Evolutionary conservation across 2,113 vertebrate genomes (phyloP).

Genomic region (Notothenia rossii): DNA sequence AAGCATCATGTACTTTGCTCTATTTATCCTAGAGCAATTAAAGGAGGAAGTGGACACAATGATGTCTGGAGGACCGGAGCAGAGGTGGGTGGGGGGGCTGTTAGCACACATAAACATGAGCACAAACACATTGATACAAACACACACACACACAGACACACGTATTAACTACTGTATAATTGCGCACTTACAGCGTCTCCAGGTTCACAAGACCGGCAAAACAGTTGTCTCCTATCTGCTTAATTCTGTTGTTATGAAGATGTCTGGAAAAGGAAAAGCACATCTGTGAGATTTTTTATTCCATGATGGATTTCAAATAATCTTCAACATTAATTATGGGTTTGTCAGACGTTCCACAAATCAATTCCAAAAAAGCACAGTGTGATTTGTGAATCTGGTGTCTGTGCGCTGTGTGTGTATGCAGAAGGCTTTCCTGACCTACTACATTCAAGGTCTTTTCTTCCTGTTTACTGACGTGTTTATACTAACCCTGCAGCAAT

Average conservation of each 20-base stretch:
- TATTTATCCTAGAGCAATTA: conserved; percentile 85
- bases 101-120: conserved; percentile 54
- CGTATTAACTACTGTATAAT: not conserved
- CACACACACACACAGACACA: conserved; percentile 21
- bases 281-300: not conserved
- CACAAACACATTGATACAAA: conserved; percentile 27
- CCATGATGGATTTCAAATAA: conserved; percentile 4
- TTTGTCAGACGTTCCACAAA: not conserved
- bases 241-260: conserved; percentile 98
- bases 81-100: conserved; percentile 70
- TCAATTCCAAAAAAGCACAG: not conserved
- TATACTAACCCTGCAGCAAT: conserved; percentile 63
- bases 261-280: conserved; percentile 85
- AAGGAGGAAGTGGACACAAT: conserved; percentile 84
- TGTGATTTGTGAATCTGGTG: conserved; percentile 61
- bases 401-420: conserved; percentile 29
- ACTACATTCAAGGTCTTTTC: conserved; percentile 63
- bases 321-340: not conserved
- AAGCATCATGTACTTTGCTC: conserved; percentile 81
- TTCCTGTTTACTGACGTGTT: conserved; percentile 78
- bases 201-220: conserved; percentile 95
- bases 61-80: conserved; percentile 76
- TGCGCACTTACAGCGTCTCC: conserved; percentile 94
- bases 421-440: conserved; percentile 39
- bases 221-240: conserved; percentile 89